phyloP scores from a whole-genome alignment of 2,797 vertebrate species.

The Carcharodon carcharias region DNA sequence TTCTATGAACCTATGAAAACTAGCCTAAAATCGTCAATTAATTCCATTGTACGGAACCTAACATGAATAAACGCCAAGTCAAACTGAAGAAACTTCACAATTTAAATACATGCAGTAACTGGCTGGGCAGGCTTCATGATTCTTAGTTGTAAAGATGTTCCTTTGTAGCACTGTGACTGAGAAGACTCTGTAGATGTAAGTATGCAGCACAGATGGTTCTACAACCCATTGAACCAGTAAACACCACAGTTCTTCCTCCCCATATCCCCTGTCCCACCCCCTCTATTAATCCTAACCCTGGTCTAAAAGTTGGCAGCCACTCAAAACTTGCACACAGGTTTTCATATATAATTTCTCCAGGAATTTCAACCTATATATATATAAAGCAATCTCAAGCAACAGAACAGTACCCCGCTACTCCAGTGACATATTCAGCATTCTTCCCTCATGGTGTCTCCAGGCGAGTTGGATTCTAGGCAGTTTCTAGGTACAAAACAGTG shows the following conservation, averaged over 20 bases:
- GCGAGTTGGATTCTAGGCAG: no score
- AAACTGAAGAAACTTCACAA: neutral
- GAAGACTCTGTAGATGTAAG: no score
- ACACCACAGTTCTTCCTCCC: neutral
- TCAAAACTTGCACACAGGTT: no score
- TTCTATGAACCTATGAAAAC: no score
- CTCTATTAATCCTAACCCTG: no score
- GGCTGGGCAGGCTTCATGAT: neutral
- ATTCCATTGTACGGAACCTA: neutral
- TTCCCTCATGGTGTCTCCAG: neutral
- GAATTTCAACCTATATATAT: neutral
- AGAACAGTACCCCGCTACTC: neutral
- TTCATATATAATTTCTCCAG: neutral
- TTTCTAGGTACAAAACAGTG: neutral
- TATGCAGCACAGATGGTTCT: neutral
- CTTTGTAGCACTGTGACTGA: neutral
- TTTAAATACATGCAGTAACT: neutral
- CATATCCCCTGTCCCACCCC: no score
- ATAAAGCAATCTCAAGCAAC: neutral
- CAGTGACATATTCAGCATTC: no score
- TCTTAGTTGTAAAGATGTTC: neutral
- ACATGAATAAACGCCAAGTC: neutral
- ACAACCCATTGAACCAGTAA: neutral
- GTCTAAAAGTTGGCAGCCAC: no score
- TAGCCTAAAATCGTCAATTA: neutral